phyloP scores from a whole-genome alignment of 2,888 invertebrate species.

The Drosophila niveifrons region DNA sequence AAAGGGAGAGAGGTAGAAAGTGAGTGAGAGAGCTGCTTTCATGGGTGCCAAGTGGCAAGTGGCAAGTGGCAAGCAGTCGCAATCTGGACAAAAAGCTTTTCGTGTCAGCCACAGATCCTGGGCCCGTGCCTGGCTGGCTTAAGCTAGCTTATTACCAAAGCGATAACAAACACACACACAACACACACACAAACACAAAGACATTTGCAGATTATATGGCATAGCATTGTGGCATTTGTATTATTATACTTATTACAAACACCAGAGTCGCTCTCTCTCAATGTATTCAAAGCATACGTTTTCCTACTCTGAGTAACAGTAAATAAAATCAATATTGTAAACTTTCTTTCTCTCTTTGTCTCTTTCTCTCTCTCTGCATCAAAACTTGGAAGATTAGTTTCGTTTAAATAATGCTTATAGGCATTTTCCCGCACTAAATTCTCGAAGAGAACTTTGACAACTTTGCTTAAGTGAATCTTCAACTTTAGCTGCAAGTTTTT shows the following conservation, averaged over 20 bases:
- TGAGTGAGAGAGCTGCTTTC: slow-evolving; percentile 9
- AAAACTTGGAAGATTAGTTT: slow-evolving; percentile 6
- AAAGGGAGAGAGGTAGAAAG: not conserved
- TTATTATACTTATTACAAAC: slow-evolving; percentile 35
- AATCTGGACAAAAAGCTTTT: slow-evolving; percentile 66
- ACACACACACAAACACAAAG: slow-evolving; percentile 15
- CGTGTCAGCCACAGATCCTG: slow-evolving; percentile 65
- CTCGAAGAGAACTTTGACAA: not conserved
- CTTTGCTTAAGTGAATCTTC: not conserved
- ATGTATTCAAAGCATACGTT: slow-evolving; percentile 23
- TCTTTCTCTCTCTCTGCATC: not conserved
- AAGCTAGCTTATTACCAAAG: slow-evolving; percentile 59
- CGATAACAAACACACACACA: slow-evolving; percentile 46
- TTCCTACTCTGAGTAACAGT: slow-evolving; percentile 2
- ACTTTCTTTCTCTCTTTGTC: not conserved
- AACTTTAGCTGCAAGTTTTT: slow-evolving; percentile 1
- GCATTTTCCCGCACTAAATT: not conserved
- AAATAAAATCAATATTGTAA: slow-evolving; percentile 29
- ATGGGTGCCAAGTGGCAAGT: slow-evolving; percentile 46
- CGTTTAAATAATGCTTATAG: not conserved
- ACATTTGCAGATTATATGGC: slow-evolving; percentile 21
- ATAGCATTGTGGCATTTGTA: slow-evolving; percentile 21
- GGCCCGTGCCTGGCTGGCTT: slow-evolving; percentile 57
- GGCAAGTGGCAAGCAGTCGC: slow-evolving; percentile 49
- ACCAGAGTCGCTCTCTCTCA: slow-evolving; percentile 21